A percentile compares a stretch with the other conserved stretches of the same genome.
These are phyloP conservation scores for Diloba caeruleocephala DNA, from an alignment of 2,888 invertebrate genomes.

Conservation along the genomic window DNA sequence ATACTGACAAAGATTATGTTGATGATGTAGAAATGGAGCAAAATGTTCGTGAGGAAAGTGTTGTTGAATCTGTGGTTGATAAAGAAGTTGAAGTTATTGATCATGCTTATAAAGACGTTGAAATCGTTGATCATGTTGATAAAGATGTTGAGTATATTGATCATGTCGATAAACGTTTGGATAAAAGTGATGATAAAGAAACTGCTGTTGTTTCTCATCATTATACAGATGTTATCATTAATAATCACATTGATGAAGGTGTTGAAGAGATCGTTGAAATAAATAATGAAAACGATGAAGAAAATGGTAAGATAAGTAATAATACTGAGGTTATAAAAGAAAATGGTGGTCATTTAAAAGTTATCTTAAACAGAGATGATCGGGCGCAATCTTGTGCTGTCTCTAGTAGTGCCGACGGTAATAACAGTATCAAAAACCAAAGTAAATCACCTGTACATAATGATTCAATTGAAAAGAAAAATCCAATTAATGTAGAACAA, in stretches of 20 bases:
- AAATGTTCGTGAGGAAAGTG: neutral
- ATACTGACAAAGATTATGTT: constrained; percentile 1
- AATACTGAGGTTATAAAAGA: neutral
- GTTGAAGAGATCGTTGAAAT: neutral
- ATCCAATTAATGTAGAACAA: neutral
- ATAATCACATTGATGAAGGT: neutral
- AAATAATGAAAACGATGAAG: neutral
- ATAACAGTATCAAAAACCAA: constrained; percentile 11
- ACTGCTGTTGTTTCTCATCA: too few species aligned
- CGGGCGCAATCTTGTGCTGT: neutral
- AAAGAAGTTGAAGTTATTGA: neutral
- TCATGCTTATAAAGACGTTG: neutral
- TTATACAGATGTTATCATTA: too few species aligned
- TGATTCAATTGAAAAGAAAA: constrained; percentile 1
- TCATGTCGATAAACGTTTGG: constrained; percentile 11
- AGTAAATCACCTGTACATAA: neutral
- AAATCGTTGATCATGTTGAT: neutral
- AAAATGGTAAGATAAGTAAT: neutral
- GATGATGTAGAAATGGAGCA: constrained; percentile 20
- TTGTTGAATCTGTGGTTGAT: neutral
- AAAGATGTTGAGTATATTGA: constrained; percentile 19
- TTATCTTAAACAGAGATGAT: neutral
- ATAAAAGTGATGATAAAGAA: too few species aligned
- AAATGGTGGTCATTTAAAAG: neutral
- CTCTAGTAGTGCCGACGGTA: constrained; percentile 2